Evolutionary conservation across 1,140 invertebrate genomes (phyloP), one percentile per base, ranked within the genome.

Genomic region (Drosophila sucinea): DNA sequence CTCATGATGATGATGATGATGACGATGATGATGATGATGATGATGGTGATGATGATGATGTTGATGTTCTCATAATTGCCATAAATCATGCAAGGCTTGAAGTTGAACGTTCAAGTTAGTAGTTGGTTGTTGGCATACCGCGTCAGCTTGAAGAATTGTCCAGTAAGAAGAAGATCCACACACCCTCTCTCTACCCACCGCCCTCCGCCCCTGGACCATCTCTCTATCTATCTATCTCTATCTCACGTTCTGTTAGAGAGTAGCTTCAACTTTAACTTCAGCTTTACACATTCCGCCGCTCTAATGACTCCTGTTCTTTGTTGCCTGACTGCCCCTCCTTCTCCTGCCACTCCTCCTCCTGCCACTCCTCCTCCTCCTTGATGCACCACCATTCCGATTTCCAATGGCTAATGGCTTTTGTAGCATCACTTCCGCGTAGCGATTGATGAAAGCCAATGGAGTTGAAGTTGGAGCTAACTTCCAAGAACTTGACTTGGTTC

Each of bases 251-350:
- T 51, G 44, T 25, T 51, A 25, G 44, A 27, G 44, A 10, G 44
- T 27, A 51, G 44, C 44, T 51, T 51, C 6, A 51, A 51, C n/a
- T 27, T 51, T 17, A 51, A 51, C 44, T 47, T 47, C 30, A 33
- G 30, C 30, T 35, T 58, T 58, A 71, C 82, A 82, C 83, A 87
- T 87, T 89, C 83, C 83, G 72, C 67, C 60, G 77, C 60, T 87
- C 84, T 87, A 87, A 89, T 89, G 84, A 89, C 85, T 89, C 85
- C 84, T 90, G 84, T 87, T 89, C 83, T 87, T 87, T 86, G 82
- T 86, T 72, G 71, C 65, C 60, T 61, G 51, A 33, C 40, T 47
- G 40, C 38, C 65, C 58, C 64, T 70, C 60, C 65, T 38, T 38
- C 35, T 38, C 35, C 35, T 38, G 33, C 66, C 63, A 60, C 33